Conservation (phyloP, 2,113 vertebrate genomes). For the Manacus vitellinus region DNA sequence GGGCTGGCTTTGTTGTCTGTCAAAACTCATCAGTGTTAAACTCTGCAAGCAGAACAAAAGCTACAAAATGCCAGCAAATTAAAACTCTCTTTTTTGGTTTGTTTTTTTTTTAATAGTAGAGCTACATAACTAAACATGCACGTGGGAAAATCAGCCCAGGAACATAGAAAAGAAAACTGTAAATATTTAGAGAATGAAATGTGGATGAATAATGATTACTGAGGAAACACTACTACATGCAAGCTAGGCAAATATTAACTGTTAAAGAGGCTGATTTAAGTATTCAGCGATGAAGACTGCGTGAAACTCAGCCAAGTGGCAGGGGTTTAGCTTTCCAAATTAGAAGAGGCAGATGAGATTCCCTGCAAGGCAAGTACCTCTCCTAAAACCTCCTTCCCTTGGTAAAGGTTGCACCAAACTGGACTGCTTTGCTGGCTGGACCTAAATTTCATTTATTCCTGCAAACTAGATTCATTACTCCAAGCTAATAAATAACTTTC, state of each 20-base stretch:
- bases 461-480: neutral
- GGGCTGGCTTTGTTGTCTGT: neutral
- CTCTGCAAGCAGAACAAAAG: neutral
- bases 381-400: neutral
- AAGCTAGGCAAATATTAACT: slow-evolving; percentile 10
- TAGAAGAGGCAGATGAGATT: slow-evolving; percentile 12
- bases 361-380: neutral
- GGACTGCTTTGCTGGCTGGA: neutral
- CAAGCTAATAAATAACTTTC: slow-evolving; percentile 14
- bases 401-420: neutral
- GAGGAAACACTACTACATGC: neutral
- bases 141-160: neutral
- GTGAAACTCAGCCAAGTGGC: slow-evolving; percentile 3
- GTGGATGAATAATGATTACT: neutral
- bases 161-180: neutral
- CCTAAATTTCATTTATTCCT: neutral
- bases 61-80: neutral
- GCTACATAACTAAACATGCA: neutral
- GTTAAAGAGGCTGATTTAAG: neutral
- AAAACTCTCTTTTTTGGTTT: neutral
- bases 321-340: slow-evolving; percentile 18
- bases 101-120: neutral
- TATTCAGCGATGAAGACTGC: neutral
- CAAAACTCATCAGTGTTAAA: slow-evolving; percentile 15
- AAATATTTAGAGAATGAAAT: slow-evolving; percentile 34